A percentile compares a stretch with the other conserved stretches of the same genome.
Conservation (phyloP, 2,113 vertebrate species). For the Edolisoma coerulescens region DNA sequence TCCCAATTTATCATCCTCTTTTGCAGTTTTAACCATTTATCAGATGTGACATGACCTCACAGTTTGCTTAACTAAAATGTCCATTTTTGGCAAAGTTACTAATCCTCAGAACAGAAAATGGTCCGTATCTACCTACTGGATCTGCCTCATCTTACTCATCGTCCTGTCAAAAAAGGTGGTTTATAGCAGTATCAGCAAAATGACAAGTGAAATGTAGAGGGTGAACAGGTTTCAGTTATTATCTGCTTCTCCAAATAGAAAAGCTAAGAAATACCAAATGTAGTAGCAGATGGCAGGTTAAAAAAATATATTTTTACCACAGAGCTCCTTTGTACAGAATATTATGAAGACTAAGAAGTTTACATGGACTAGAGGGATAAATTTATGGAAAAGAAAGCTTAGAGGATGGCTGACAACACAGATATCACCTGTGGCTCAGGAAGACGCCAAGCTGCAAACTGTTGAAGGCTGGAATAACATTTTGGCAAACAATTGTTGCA, state of each 20-base stretch:
- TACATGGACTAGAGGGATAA: neutral
- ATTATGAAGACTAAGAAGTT: neutral
- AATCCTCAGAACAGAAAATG: neutral
- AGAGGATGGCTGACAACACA: neutral
- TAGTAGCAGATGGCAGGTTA: neutral
- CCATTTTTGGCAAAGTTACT: neutral
- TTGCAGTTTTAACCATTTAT: neutral
- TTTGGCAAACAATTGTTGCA: neutral
- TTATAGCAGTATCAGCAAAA: neutral
- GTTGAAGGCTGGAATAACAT: neutral
- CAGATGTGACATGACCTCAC: neutral
- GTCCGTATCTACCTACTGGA: neutral
- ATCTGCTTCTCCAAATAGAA: neutral
- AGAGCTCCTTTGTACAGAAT: neutral
- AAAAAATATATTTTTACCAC: neutral
- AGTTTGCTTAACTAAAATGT: neutral
- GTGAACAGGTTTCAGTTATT: neutral
- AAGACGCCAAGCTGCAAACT: neutral
- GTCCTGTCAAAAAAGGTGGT: neutral
- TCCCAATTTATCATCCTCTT: neutral
- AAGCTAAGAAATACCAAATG: neutral
- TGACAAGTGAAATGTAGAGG: neutral
- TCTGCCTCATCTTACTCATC: neutral
- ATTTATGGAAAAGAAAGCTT: neutral
- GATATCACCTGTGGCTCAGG: neutral